Evolutionary conservation across 2,113 vertebrate genomes (phyloP).

Genomic region (Oncorhynchus clarkii): DNA sequence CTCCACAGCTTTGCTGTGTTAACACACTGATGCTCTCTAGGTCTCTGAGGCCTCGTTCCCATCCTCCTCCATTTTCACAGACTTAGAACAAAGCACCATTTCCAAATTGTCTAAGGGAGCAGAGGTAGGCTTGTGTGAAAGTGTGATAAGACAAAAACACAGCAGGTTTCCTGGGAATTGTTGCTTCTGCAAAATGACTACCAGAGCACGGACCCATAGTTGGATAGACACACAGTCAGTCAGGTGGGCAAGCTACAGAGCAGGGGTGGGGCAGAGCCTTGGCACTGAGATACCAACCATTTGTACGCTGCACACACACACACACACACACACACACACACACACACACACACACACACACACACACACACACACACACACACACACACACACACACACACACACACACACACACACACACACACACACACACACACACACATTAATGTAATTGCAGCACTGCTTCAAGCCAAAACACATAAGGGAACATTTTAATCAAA

Average conservation of each 20-base stretch:
- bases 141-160: conserved; percentile 58
- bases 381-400: conserved; percentile 8
- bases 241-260: conserved; percentile 14
- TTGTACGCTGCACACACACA: conserved; percentile 53
- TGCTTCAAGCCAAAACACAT: conserved; percentile 57
- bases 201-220: not conserved
- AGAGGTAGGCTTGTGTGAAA: conserved; percentile 54
- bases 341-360: not conserved
- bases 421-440: not conserved
- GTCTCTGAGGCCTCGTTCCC: conserved; percentile 56
- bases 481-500: conserved; percentile 68
- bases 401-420: conserved; percentile 17
- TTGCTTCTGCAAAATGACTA: no score
- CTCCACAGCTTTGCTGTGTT: conserved; percentile 47
- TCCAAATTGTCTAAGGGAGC: conserved; percentile 49
- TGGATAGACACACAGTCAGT: conserved; percentile 20
- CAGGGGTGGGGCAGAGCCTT: conserved; percentile 29
- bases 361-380: not conserved
- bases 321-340: not conserved
- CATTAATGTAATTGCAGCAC: conserved; percentile 50
- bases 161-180: not conserved
- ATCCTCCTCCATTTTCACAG: conserved; percentile 50
- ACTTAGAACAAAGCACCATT: conserved; percentile 45
- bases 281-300: conserved; percentile 55
- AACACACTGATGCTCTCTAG: conserved; percentile 57